These are phyloP conservation scores for Pectinophora gossypiella DNA, from an alignment of 1,140 invertebrate genomes.

Conservation along the genomic window DNA sequence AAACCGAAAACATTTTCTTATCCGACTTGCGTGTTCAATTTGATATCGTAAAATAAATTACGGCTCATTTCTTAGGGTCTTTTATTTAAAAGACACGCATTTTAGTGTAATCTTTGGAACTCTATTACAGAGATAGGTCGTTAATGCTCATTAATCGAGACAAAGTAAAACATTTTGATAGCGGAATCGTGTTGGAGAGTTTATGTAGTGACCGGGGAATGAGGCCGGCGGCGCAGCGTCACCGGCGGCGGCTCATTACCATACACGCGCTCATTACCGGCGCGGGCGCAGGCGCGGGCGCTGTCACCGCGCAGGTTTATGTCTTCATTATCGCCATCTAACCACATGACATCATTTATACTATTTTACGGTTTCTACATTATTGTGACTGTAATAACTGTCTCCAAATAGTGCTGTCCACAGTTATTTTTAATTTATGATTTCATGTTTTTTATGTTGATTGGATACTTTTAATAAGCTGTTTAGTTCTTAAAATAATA, in stretches of 20 bases:
- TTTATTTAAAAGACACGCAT: not conserved
- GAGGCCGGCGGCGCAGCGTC: not conserved
- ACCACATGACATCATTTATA: conserved; percentile 13
- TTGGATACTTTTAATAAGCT: no score
- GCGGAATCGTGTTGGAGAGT: not conserved
- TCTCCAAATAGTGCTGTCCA: no score
- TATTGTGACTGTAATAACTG: not conserved
- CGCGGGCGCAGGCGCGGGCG: not conserved
- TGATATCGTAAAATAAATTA: not conserved
- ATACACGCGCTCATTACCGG: not conserved
- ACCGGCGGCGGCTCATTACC: not conserved
- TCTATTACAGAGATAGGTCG: not conserved
- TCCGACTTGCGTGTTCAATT: no score
- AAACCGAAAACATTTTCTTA: no score
- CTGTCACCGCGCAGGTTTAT: conserved; percentile 8
- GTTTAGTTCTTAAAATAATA: no score
- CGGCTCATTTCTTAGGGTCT: not conserved
- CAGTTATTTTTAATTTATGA: no score
- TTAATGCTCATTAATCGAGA: not conserved
- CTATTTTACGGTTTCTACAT: not conserved
- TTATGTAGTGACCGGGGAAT: not conserved
- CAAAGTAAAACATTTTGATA: not conserved
- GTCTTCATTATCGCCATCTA: conserved; percentile 25
- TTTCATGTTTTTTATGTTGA: no score
- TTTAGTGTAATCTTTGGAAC: not conserved